Evolutionary conservation across 2,888 invertebrate genomes (phyloP).

Genomic region (Polymixis lichenea): DNA sequence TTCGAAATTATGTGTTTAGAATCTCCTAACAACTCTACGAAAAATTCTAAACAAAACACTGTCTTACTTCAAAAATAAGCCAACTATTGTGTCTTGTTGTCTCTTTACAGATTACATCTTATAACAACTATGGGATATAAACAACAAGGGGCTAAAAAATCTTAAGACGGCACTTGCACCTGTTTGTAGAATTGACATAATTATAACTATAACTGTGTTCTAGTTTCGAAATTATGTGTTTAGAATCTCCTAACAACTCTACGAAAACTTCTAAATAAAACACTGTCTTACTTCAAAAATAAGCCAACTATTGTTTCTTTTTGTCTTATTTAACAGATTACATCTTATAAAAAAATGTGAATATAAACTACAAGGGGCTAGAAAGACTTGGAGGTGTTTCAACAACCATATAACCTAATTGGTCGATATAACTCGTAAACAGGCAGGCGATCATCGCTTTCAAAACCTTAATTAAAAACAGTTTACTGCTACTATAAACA

Average conservation of each 20-base stretch:
- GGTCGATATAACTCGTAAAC: slow-evolving; percentile 72
- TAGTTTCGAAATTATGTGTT: not conserved
- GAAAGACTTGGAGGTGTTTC: slow-evolving; percentile 41
- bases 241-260: not conserved
- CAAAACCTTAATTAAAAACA: slow-evolving; percentile 88
- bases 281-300: not conserved
- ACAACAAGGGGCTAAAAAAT: slow-evolving; percentile 36
- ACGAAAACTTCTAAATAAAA: not conserved
- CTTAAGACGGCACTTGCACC: not conserved
- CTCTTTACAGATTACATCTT: slow-evolving; percentile 2
- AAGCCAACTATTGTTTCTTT: not conserved
- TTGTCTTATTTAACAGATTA: slow-evolving; percentile 7
- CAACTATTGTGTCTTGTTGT: not conserved
- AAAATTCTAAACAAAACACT: slow-evolving; percentile 10
- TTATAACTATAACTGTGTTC: not conserved
- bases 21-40: not conserved
- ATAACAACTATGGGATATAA: slow-evolving; percentile 43
- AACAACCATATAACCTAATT: slow-evolving; percentile 59
- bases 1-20: not conserved
- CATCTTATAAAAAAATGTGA: slow-evolving; percentile 22
- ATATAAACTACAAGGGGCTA: slow-evolving; percentile 47
- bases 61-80: not conserved
- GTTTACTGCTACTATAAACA: slow-evolving; percentile 86
- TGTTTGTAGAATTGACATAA: not conserved
- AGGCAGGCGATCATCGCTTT: slow-evolving; percentile 80